Conservation (phyloP, 2,113 vertebrate species). For the Chlamydotis undulata region DNA sequence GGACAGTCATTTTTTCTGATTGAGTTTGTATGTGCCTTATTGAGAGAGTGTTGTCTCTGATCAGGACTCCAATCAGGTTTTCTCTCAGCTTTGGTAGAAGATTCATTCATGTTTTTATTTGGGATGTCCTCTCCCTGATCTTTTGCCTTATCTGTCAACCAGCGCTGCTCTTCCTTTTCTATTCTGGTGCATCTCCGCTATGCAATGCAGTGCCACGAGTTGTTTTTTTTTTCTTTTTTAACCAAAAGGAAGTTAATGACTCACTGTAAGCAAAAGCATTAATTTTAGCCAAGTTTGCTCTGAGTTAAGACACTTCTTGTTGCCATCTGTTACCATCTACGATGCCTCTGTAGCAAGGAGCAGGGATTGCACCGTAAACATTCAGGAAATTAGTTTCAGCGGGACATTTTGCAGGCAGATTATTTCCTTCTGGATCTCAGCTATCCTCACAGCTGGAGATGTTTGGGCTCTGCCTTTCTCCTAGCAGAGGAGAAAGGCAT, state of each 20-base stretch:
- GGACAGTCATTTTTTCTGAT: constrained; percentile 27
- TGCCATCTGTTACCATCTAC: constrained; percentile 59
- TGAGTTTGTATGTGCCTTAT: constrained; percentile 22
- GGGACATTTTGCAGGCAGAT: constrained; percentile 53
- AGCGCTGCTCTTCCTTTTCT: constrained; percentile 33
- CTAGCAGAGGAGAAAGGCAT: not conserved
- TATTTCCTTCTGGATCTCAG: constrained; percentile 55
- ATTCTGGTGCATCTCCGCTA: not conserved
- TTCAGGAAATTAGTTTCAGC: constrained; percentile 63
- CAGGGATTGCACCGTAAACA: constrained; percentile 33
- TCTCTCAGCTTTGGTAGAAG: constrained; percentile 22
- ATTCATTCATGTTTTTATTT: constrained; percentile 36
- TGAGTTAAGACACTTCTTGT: constrained; percentile 51
- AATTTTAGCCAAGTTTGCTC: constrained; percentile 56
- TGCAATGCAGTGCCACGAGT: not conserved
- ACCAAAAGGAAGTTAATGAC: constrained; percentile 46
- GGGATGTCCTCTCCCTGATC: not conserved
- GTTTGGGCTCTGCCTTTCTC: not conserved
- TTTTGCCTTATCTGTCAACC: not conserved
- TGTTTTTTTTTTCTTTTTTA: not conserved
- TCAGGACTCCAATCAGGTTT: constrained; percentile 31
- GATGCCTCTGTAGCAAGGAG: constrained; percentile 51
- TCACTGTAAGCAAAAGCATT: constrained; percentile 57
- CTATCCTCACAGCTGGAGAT: not conserved
- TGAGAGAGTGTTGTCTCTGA: constrained; percentile 15